phyloP scores from a whole-genome alignment of 2,113 vertebrate species.

The Gnathonemus longibarbis region DNA sequence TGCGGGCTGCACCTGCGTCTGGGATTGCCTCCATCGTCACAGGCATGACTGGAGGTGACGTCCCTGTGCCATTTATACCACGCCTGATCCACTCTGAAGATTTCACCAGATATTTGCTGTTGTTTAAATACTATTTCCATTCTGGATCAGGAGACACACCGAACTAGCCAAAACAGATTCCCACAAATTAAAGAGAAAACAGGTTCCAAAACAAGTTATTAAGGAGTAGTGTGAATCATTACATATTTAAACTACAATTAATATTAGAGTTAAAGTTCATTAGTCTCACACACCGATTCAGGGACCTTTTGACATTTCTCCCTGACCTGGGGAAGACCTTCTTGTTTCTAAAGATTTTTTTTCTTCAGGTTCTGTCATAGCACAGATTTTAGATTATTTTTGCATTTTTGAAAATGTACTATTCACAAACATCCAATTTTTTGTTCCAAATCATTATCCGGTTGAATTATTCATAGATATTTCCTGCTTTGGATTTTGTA shows the following conservation, averaged over 20 bases:
- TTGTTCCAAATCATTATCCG: not conserved
- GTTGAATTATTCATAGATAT: not conserved
- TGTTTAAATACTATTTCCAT: not conserved
- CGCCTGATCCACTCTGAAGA: not conserved
- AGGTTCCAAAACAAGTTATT: not conserved
- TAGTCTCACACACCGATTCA: not conserved
- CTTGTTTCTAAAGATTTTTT: not conserved
- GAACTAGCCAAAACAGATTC: not conserved
- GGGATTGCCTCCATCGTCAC: conserved; percentile 83
- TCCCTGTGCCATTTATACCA: not conserved
- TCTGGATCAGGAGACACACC: not conserved
- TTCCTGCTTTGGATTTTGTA: not conserved
- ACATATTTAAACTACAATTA: not conserved
- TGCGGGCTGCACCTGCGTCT: conserved; percentile 64
- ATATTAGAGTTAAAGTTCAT: not conserved
- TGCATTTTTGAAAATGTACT: too few species aligned
- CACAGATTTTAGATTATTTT: not conserved
- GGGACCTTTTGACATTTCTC: not conserved
- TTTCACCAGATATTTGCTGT: not conserved
- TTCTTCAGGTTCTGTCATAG: not conserved
- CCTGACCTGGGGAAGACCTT: not conserved
- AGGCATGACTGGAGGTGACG: conserved; percentile 72
- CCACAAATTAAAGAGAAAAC: not conserved
- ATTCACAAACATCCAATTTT: not conserved
- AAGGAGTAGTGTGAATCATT: not conserved